Evolutionary conservation across 2,113 vertebrate genomes (phyloP).

Genomic region (Amphilophus citrinellus): DNA sequence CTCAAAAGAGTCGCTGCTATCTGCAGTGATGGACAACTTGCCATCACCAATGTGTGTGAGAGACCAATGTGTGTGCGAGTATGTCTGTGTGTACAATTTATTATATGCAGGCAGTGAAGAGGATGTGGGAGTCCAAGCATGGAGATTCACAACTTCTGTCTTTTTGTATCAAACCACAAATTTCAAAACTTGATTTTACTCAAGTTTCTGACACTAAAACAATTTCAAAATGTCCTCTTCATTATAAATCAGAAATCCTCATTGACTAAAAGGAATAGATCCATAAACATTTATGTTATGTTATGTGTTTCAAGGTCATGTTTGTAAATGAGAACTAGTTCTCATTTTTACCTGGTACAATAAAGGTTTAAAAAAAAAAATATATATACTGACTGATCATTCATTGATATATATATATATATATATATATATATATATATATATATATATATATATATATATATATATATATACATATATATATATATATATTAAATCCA

Average conservation of each 20-base stretch:
- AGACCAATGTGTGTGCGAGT: background rate
- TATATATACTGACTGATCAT: background rate
- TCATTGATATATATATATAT: background rate
- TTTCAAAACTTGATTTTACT: background rate
- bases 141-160: background rate
- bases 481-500: background rate
- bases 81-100: constrained; percentile 6
- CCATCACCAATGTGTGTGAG: background rate
- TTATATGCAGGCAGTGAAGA: background rate
- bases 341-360: too few relatives aligned
- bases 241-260: background rate
- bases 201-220: background rate
- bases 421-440: background rate
- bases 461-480: background rate
- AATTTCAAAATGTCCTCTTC: background rate
- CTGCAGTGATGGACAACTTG: constrained; percentile 34
- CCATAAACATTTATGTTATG: background rate
- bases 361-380: background rate
- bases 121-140: background rate
- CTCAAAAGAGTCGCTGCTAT: constrained; percentile 7
- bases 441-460: background rate
- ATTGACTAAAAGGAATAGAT: background rate
- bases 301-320: background rate
- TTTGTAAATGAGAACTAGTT: too few relatives aligned
- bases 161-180: background rate